Evolutionary conservation across 2,113 vertebrate genomes (phyloP).

Genomic region (Channa maculata): DNA sequence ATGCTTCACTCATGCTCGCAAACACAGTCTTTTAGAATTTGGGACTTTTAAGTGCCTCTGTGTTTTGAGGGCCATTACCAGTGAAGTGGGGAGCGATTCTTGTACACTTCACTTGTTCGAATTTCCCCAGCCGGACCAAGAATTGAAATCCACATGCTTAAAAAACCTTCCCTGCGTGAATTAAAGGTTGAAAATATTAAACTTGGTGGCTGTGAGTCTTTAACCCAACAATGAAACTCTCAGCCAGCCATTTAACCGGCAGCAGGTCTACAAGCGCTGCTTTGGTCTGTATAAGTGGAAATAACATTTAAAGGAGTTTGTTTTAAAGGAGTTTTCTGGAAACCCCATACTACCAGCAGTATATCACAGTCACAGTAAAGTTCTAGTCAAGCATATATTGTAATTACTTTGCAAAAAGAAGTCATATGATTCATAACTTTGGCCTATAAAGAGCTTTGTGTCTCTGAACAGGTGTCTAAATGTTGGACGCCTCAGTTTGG

Average conservation of each 20-base stretch:
- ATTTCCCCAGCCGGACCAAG: constrained; percentile 19
- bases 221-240: constrained; percentile 24
- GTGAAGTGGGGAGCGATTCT: constrained; percentile 41
- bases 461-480: constrained; percentile 35
- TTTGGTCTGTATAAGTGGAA: constrained; percentile 7
- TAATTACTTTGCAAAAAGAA: constrained; percentile 25
- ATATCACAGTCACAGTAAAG: constrained; percentile 11
- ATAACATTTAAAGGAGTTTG: constrained; percentile 6
- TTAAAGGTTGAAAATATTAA: constrained; percentile 44
- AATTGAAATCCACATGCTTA: constrained; percentile 15
- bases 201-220: constrained; percentile 4
- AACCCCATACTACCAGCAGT: constrained; percentile 1
- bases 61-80: constrained; percentile 64
- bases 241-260: constrained; percentile 35
- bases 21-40: constrained; percentile 13
- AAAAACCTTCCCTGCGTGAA: constrained; percentile 28
- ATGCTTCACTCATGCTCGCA: constrained; percentile 29
- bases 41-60: constrained; percentile 51
- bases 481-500: not conserved
- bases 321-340: constrained; percentile 20
- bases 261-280: constrained; percentile 1
- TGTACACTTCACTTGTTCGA: constrained; percentile 23
- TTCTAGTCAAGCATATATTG: constrained; percentile 5
- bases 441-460: constrained; percentile 4
- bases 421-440: constrained; percentile 21